Evolutionary conservation across 2,888 invertebrate species (phyloP), one percentile per base, ranked within the genome.

Genomic region (Cheiracanthium punctorium): DNA sequence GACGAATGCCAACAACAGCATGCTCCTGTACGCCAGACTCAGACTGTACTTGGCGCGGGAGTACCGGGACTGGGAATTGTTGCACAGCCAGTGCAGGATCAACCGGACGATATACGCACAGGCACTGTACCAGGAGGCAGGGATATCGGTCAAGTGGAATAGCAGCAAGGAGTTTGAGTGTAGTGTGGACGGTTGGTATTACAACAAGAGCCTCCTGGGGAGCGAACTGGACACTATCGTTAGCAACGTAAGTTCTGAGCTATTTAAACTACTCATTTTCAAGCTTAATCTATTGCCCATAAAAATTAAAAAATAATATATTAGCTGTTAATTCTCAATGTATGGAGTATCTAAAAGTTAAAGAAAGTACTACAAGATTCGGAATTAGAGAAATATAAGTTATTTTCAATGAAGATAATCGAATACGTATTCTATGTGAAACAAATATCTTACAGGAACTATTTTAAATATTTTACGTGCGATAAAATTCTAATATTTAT

Each of bases 1-100:
- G 7, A 93, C 94, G 14, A 69, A 20, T 10, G 29, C 32, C 30
- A 88, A 88, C 71, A 76, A 58, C 48, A 79, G 77, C 70, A 70
- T 48, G 17, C 48, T 58, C 17, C 65, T 77, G 32, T 82, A 82
- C 41, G 28, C 52, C 5, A 67, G 41, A 64, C 64, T 82, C 7
- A 74, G 79, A 20, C 8, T 64, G 7, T 82, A 82, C n/a, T 28
- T 87, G 24, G 79, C 82, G 30, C 81, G 87, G 14, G 87, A 87
- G 81, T 75, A 77, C 58, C 32, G 76, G 32, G 81, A 87, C 58
- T 73, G 87, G 76, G 87, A 81, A 17, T 33, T 80, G 81, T 41
- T 80, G 58, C 73, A 81, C 41, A 81, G 81, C 20, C 87, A 87
- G 81, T 87, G 87, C n/a, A 43, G 76, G 1, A 28, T 87, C 17